Evolutionary conservation across 2,113 vertebrate genomes (phyloP), one percentile per base, ranked within the genome.

Genomic region (Hepsetus odoe): DNA sequence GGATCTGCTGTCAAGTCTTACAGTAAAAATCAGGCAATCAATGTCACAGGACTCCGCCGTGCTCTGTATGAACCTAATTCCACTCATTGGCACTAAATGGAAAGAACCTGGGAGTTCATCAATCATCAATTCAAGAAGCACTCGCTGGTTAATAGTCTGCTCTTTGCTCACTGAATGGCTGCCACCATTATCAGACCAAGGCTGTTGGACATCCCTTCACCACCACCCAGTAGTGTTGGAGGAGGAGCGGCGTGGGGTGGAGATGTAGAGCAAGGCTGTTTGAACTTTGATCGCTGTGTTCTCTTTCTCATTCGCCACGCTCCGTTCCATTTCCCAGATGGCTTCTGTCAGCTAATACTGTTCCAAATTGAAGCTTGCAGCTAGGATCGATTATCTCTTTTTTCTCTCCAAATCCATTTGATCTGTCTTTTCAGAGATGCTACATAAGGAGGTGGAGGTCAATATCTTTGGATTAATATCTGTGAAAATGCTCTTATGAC

Each of bases 11-110:
- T 88, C 91, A 91, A 64, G 35, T 84, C 77, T 73, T 89, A 92
- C 87, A 90, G 88, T 86, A 85, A 82, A 87, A 89, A 89, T 86
- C 86, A 87, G 87, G 80, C 86, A 83, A 87, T 91, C 88, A 87
- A 83, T 88, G 85, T 87, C 88, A 87, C 56, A 70, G 46, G 72
- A 42, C 68, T 86, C 77, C 79, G 76, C 71, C 24, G 64, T 67
- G 68, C 51, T 79, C 74, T 78, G 74, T 81, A 71, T 80, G 46
- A 80, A 85, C 82, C 83, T 87, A 88, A 88, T 88, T 89, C 86
- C 76, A 77, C 81, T 88, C 82, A 87, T 88, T 80, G 13, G 64
- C 22, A 35, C 87, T 88, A 90, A 91, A 90, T 85, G 84, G 85
- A 82, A 80, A 80, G 85, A 80, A 87, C 82, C 78, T 73, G n/a